Percentiles rank a stretch among this genome's conserved stretches.
phyloP scores from a whole-genome alignment of 2,888 invertebrate genomes.

The Caenorhabditis sp. region DNA sequence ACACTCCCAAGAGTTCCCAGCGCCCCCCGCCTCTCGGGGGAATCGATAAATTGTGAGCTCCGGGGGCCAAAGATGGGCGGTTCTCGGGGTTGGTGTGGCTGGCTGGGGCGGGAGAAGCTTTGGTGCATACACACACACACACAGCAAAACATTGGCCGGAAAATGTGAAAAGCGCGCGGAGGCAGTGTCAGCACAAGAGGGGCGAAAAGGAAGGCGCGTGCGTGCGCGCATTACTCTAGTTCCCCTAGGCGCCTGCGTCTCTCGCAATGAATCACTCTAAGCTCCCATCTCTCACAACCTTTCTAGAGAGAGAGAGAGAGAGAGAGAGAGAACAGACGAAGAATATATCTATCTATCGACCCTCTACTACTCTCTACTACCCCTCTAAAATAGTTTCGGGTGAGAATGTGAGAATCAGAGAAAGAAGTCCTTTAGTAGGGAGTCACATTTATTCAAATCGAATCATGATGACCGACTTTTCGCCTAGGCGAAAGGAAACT shows the following conservation, averaged over 20 bases:
- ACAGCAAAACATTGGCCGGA: conserved; percentile 37
- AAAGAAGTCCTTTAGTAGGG: conserved; percentile 11
- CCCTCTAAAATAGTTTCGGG: neutral
- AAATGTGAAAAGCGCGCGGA: conserved; percentile 31
- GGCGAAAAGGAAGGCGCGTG: conserved; percentile 3
- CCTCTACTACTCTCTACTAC: too few relatives aligned
- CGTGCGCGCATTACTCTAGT: conserved; percentile 1
- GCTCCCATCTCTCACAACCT: neutral
- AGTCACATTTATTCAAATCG: conserved; percentile 36
- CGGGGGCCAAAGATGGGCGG: neutral
- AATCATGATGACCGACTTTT: conserved; percentile 28
- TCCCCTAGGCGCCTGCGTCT: conserved; percentile 9
- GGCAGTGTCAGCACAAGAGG: neutral
- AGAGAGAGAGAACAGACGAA: too few relatives aligned
- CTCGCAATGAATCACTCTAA: too few relatives aligned
- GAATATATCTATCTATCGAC: too few relatives aligned
- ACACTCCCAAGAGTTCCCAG: neutral
- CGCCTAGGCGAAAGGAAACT: neutral
- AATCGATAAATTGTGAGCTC: conserved; percentile 6
- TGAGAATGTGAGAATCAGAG: neutral
- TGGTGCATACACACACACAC: conserved; percentile 4
- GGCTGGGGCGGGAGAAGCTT: neutral
- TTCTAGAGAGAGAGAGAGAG: too few relatives aligned
- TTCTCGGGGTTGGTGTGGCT: neutral
- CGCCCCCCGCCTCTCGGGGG: neutral